Conservation (phyloP, 2,797 vertebrate genomes). For the Anguilla pacifica region DNA sequence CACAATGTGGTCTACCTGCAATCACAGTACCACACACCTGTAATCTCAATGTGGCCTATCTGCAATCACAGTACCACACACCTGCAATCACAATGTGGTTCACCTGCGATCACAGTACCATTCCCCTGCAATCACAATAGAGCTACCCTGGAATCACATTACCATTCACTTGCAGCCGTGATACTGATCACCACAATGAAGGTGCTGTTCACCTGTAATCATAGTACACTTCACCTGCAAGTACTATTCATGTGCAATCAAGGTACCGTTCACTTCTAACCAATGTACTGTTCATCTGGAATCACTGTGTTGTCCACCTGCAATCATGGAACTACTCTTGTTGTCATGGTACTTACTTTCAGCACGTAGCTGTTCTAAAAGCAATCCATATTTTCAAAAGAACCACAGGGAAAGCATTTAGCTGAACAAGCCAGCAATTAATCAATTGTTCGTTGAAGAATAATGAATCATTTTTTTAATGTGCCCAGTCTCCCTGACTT, state of each 20-base stretch:
- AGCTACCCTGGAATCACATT: conserved; percentile 70
- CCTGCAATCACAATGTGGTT: neutral
- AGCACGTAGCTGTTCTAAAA: neutral
- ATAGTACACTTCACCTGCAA: neutral
- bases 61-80: neutral
- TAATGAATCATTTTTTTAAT: neutral
- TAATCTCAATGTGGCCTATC: too few species aligned
- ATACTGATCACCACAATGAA: neutral
- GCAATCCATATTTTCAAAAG: neutral
- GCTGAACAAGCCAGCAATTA: neutral
- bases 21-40: neutral
- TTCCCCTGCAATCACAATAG: neutral
- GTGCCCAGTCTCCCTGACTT: neutral
- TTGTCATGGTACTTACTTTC: neutral
- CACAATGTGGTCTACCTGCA: neutral
- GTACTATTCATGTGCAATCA: neutral
- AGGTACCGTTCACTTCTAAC: neutral
- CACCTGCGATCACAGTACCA: neutral
- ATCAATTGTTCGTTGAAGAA: neutral
- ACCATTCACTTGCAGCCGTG: neutral
- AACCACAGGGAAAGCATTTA: neutral
- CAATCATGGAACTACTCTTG: neutral
- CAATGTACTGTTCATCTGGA: neutral
- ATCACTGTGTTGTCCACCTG: neutral
- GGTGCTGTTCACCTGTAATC: neutral